phyloP scores from a whole-genome alignment of 2,888 invertebrate species.

The Latheticus oryzae region DNA sequence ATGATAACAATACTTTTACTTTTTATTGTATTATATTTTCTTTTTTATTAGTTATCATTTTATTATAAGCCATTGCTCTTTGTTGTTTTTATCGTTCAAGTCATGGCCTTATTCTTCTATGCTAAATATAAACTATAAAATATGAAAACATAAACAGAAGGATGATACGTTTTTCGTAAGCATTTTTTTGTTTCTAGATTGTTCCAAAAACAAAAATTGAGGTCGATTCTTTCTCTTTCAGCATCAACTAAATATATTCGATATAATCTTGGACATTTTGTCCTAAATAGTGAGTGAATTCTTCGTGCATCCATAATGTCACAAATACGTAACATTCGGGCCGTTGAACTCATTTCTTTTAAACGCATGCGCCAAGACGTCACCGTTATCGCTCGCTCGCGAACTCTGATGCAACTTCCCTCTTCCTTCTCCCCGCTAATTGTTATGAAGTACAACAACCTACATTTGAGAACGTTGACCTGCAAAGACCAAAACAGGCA shows the following conservation, averaged over 20 bases:
- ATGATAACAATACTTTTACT: too few species aligned
- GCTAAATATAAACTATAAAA: too few species aligned
- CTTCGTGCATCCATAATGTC: conserved; percentile 45
- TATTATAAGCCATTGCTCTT: too few species aligned
- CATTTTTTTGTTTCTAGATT: too few species aligned
- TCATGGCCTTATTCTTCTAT: too few species aligned
- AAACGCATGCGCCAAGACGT: conserved; percentile 51
- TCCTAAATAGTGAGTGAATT: conserved; percentile 54
- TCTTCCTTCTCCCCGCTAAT: conserved; percentile 45
- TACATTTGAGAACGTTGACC: conserved; percentile 56
- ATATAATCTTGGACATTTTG: conserved; percentile 39
- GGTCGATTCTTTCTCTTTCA: conserved; percentile 6
- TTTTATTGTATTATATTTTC: too few species aligned
- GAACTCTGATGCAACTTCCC: conserved; percentile 51
- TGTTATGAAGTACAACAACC: conserved; percentile 52
- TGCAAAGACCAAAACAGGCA: too few species aligned
- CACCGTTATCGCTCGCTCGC: conserved; percentile 50
- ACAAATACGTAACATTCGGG: conserved; percentile 26
- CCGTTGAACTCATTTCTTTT: conserved; percentile 33
- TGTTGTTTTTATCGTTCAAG: too few species aligned
- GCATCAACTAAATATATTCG: too few species aligned
- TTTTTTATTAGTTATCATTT: too few species aligned
- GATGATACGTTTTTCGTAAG: too few species aligned
- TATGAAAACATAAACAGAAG: too few species aligned
- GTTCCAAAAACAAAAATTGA: conserved; percentile 7